Base-by-base conservation (phyloP, 2,888 invertebrate genomes). In the Byasa hedistus region DNA sequence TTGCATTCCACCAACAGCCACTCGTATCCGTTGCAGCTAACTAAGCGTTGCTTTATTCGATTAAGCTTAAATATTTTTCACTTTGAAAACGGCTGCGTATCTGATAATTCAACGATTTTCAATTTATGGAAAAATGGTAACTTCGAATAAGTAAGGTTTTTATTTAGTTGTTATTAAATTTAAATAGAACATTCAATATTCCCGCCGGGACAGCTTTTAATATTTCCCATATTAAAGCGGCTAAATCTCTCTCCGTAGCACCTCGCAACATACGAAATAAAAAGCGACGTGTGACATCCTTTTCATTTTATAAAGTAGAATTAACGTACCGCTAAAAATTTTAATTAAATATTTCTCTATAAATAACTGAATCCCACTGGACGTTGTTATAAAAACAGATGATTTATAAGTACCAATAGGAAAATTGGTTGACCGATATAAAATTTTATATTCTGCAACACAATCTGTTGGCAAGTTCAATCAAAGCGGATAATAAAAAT, bases 151-250 rank as follows among this genome's bases (percentile, higher is more conserved):
- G 27, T 24, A 2, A 24, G 27, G 1, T 23, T 56, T 27, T 56
- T 48, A 10, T 52, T 27, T 56, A 17, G 17, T 56, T 56, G 15
- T 56, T 56, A 56, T 23, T 19, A 56, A 23, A 24, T 56, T 56
- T 27, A 56, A 52, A 52, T 52, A 52, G 55, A 56, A 56, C 24
- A 27, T 56, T 27, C 27, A 7, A 27, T 56, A 56, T 56, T 27
- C 4, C 55, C 23, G 24, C 27, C 27, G 55, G 23, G 24, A 56
- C 17, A 15, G 24, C 24, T 24, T 48, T 48, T 36, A 27, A n/a
- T 60, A 60, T 51, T 51, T 60, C 27, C 17, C 27, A 24, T 27
- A 24, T 60, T 52, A 22, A 60, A 21, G n/a, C 61, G 52, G 24
- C 52, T 61, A 52, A 32, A 52, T 36, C 52, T 32, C 52, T 32